Base-by-base conservation (phyloP, 1,140 invertebrate species). In the Calliphora vicina region DNA sequence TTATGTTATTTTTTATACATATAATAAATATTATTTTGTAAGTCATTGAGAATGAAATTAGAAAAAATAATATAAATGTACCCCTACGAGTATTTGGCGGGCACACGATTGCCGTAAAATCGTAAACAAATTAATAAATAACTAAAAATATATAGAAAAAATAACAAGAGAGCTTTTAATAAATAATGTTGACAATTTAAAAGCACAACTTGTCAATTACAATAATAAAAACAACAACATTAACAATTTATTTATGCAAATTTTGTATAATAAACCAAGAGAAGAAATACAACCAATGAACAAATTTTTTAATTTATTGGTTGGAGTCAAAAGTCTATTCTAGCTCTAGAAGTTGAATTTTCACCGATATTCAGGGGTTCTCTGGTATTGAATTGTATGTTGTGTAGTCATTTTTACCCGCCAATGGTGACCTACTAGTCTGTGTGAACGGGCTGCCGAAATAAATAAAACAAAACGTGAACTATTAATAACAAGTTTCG, bases 131-230 rank as follows among this genome's bases (percentile, higher is more conserved):
- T 67, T 20, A 20, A 23, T 23, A 23, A 23, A 67, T 20, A 67
- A 67, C n/a, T n/a, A n/a, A 67, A 76, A 73, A 35, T 35, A 17
- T 73, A n/a, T n/a, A n/a, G n/a, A n/a, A 23, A 71, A 71, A 73
- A 73, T n/a, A 25, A 23, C 73, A 76, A 76, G 71, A 76, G 20
- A 35, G 29, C 29, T 42, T 76, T 42, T 42, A 76, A 35, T 42
- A 76, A 76, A 76, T 76, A 42, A 42, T 42, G 29, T 76, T 76
- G 73, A 76, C 73, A 76, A 76, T 76, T 76, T 76, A 76, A 42
- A 76, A 76, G 73, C 73, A 42, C 35, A 20, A n/a, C 73, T 20
- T 76, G 73, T 35, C 27, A 76, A 35, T 20, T 29, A 76, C 8
- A 20, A 20, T 42, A 29, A 73, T 42, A 76, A 35, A 29, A 76